phyloP scores from a whole-genome alignment of 2,113 vertebrate genomes.

The Lagopus leucura region DNA sequence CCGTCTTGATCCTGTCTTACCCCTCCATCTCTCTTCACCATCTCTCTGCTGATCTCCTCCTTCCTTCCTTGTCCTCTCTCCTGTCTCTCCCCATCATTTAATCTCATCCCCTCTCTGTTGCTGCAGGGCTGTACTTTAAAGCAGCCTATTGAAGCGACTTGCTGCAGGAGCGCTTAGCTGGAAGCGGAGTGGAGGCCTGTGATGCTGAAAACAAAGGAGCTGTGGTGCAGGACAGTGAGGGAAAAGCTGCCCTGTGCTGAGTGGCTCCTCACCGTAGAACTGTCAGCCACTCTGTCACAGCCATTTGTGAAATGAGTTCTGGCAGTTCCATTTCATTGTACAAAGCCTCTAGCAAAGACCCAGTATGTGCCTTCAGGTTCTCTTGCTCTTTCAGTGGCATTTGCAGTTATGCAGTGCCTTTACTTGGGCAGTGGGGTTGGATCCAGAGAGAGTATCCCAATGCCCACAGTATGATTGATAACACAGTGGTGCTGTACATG shows the following conservation, averaged over 20 bases:
- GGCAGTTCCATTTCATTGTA: not conserved
- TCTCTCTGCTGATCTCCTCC: not conserved
- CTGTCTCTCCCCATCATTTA: not conserved
- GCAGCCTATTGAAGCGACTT: conserved; percentile 2
- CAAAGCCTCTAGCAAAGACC: not conserved
- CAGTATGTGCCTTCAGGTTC: not conserved
- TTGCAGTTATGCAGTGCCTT: rapidly evolving
- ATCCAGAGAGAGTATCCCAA: not conserved
- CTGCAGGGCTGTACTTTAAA: not conserved
- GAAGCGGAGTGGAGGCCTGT: not conserved
- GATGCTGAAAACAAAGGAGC: not conserved
- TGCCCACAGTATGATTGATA: not conserved
- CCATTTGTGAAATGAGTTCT: conserved; percentile 1
- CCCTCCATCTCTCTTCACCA: not conserved
- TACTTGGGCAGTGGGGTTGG: not conserved
- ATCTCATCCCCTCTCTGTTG: not conserved
- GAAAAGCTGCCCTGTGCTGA: not conserved
- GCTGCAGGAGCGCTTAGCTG: conserved; percentile 27
- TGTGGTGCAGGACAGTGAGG: not conserved
- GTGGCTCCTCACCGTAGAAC: not conserved
- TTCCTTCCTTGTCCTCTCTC: not conserved
- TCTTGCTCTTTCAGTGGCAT: not conserved
- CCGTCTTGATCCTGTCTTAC: not conserved
- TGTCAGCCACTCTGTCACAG: not conserved
- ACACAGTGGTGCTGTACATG: not conserved